Percentiles rank a stretch among this genome's conserved stretches.
phyloP scores from a whole-genome alignment of 2,797 vertebrate species.

The Dipus sagitta region DNA sequence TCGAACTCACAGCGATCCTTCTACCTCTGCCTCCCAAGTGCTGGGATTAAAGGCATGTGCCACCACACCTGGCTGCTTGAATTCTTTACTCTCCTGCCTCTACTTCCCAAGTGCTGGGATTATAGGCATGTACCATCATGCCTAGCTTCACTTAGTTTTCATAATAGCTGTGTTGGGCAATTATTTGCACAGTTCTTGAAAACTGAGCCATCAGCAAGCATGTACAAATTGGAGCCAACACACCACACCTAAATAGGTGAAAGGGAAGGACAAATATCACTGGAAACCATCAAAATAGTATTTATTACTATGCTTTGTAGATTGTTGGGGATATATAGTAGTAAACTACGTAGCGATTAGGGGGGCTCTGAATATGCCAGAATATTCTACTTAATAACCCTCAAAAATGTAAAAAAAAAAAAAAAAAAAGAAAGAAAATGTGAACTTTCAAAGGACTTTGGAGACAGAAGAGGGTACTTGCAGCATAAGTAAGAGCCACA shows the following conservation, averaged over 20 bases:
- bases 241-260: neutral
- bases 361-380: slow-evolving; percentile 5
- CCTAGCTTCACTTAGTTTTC: neutral
- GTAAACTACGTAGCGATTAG: slow-evolving; percentile 10
- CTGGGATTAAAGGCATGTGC: too few species aligned
- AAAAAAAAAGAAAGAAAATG: slow-evolving; percentile 4
- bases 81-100: neutral
- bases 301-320: neutral
- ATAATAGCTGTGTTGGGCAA: slow-evolving; percentile 3
- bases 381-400: slow-evolving; percentile 4
- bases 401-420: slow-evolving; percentile 27
- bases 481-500: neutral
- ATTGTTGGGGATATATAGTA: neutral
- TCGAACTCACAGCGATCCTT: too few species aligned
- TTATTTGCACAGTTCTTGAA: slow-evolving; percentile 59
- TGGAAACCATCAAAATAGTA: slow-evolving; percentile 24
- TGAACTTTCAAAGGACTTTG: slow-evolving; percentile 43
- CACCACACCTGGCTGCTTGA: neutral
- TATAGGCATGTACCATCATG: too few species aligned
- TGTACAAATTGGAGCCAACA: neutral
- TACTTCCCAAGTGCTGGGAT: neutral
- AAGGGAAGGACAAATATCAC: slow-evolving; percentile 39
- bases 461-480: slow-evolving; percentile 62
- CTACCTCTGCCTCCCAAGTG: too few species aligned
- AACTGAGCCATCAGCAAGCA: slow-evolving; percentile 24